Evolutionary conservation across 1,140 invertebrate genomes (phyloP).

Genomic region (Drosophila kikkawai): DNA sequence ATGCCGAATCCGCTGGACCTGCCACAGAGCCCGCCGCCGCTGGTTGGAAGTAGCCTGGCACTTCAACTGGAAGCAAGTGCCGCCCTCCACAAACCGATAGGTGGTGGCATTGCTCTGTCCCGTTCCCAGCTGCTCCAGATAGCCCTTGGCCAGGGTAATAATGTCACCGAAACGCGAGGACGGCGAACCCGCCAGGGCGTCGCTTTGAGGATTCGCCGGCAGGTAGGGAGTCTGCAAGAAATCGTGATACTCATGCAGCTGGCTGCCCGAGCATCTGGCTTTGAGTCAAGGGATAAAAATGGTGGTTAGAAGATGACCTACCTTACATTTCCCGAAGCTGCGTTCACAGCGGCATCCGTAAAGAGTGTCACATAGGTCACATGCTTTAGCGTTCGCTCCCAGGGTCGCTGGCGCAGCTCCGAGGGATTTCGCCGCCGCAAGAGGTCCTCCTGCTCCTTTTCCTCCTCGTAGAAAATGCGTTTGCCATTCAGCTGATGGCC

Average conservation of each 20-base stretch:
- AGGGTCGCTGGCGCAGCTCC: constrained; percentile 56
- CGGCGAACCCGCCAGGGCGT: constrained; percentile 53
- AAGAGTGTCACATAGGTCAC: constrained; percentile 87
- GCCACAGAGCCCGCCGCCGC: constrained; percentile 87
- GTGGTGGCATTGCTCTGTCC: constrained; percentile 76
- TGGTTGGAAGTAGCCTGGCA: constrained; percentile 66
- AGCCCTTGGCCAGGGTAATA: constrained; percentile 87
- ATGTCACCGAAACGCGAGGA: constrained; percentile 86
- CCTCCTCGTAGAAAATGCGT: constrained; percentile 73
- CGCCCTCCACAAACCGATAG: constrained; percentile 87
- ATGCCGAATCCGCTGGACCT: constrained; percentile 88
- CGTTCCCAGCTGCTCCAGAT: constrained; percentile 85
- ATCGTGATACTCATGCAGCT: constrained; percentile 74
- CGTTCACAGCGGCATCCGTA: constrained; percentile 80
- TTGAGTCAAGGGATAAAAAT: not conserved
- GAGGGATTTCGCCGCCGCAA: not conserved
- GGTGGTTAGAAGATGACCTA: constrained; percentile 7
- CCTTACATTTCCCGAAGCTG: constrained; percentile 74
- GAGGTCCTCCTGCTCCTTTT: constrained; percentile 9
- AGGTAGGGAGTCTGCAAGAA: constrained; percentile 86
- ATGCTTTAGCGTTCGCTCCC: constrained; percentile 87
- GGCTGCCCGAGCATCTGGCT: constrained; percentile 39
- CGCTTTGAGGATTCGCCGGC: constrained; percentile 59
- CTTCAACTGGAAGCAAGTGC: constrained; percentile 13
- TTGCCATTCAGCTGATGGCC: constrained; percentile 65